Base-by-base conservation (phyloP, 2,888 invertebrate species). In the Eupithecia vulgata region DNA sequence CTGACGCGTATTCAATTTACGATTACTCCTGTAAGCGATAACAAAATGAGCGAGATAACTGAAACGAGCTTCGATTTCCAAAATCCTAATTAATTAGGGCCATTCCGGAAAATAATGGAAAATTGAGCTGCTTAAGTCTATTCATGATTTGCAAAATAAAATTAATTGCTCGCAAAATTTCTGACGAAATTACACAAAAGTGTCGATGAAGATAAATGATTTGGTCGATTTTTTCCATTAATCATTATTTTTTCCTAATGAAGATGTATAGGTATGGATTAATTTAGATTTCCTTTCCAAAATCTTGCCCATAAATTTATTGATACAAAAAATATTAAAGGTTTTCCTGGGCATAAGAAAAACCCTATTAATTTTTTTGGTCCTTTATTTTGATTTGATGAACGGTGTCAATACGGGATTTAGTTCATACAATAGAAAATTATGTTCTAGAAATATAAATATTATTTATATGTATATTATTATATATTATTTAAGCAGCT, bases 61-160 rank as follows among this genome's bases (percentile, higher is more conserved):
- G 7, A 64, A 64, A 5, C 62, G 62, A 64, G 34, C 37, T 35
- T 64, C 62, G 37, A 64, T 34, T 35, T 37, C n/a, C 61, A 64
- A 64, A 37, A 35, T 64, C 62, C 65, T 71, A 57, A 71, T 65
- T 74, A 74, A 74, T 74, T 70, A 74, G 70, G n/a, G 52, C 68
- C 67, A 64, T 70, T 70, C 61, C 21, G 42, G 21, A 34, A 67
- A 71, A 74, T 69, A 67, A 69, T 71, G 61, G 42, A 69, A 67
- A 74, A 74, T 74, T 71, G 71, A 71, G 67, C 62, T 45, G 15
- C 65, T 73, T 64, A 62, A 70, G 64, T 48, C 64, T 70, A 74
- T 71, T 74, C 68, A 74, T 71, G 68, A 61, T 69, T 74, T 68
- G 62, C 66, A 68, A 69, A 74, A 69, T 71, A 67, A 74, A 74